Conservation (phyloP, 1,140 invertebrate species). For the Tetramorium parvispinum region DNA sequence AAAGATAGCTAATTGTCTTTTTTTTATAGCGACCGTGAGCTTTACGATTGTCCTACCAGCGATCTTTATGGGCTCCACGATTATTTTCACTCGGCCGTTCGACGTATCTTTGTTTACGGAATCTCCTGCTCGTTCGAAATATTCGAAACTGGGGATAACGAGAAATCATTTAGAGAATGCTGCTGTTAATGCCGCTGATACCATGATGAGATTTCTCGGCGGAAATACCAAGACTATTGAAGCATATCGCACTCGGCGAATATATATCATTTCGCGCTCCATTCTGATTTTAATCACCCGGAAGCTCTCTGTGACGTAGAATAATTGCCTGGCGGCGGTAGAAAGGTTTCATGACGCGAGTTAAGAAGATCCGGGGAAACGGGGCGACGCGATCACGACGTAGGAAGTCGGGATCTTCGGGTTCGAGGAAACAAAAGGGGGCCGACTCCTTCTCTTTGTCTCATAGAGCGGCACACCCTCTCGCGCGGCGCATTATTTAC, state of each 20-base stretch:
- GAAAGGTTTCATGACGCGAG: conserved; percentile 8
- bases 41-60: conserved; percentile 37
- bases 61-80: conserved; percentile 29
- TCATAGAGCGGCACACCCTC: conserved; percentile 71
- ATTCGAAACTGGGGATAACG: not conserved
- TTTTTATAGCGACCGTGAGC: conserved; percentile 46
- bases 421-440: conserved; percentile 71
- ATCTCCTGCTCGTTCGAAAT: not conserved
- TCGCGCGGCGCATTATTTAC: conserved; percentile 74
- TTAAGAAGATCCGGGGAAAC: conserved; percentile 47
- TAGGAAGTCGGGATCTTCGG: conserved; percentile 49
- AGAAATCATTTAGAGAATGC: not conserved
- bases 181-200: not conserved
- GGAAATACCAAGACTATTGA: conserved; percentile 12
- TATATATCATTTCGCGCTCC: not conserved
- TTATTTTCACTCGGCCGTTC: conserved; percentile 38
- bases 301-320: not conserved
- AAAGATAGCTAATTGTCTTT: conserved; percentile 23
- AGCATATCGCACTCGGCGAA: not conserved
- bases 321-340: conserved; percentile 14
- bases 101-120: not conserved
- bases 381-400: conserved; percentile 11
- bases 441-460: conserved; percentile 76
- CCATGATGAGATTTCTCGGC: not conserved
- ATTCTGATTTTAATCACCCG: conserved; percentile 16